Conservation (phyloP, 2,888 invertebrate genomes). For the Diarsia rubi region DNA sequence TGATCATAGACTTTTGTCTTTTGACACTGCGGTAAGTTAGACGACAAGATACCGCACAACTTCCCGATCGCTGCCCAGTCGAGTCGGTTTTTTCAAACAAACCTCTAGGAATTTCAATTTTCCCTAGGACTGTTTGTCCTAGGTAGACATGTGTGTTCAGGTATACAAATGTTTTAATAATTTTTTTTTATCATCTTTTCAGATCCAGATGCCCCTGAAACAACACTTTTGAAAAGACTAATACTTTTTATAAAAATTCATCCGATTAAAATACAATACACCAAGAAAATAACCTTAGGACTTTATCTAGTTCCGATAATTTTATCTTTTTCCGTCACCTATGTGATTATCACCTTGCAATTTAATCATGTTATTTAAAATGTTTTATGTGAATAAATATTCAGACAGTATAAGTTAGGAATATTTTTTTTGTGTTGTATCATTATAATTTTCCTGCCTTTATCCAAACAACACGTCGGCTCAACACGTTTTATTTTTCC, state of each 20-base stretch:
- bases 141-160: no score
- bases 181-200: slow-evolving; percentile 3
- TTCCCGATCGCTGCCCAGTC: no score
- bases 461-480: no score
- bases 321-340: slow-evolving; percentile 24
- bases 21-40: no score
- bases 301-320: slow-evolving; percentile 26
- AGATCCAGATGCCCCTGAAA: slow-evolving; percentile 45
- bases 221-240: slow-evolving; percentile 1
- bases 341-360: slow-evolving; percentile 43
- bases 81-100: no score
- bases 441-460: no score
- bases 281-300: slow-evolving; percentile 19
- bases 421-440: background rate
- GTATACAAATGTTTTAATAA: background rate
- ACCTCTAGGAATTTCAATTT: no score
- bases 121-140: no score
- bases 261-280: slow-evolving; percentile 37
- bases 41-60: no score
- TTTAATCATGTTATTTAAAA: slow-evolving; percentile 46
- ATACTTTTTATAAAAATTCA: slow-evolving; percentile 24
- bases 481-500: no score
- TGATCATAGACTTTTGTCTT: no score
- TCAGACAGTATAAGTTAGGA: background rate
- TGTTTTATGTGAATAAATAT: background rate